Percentiles rank a stretch among this genome's conserved stretches.
These are phyloP conservation scores for Trimorus sp. DNA, from an alignment of 2,888 invertebrate species.

Conservation along the genomic window DNA sequence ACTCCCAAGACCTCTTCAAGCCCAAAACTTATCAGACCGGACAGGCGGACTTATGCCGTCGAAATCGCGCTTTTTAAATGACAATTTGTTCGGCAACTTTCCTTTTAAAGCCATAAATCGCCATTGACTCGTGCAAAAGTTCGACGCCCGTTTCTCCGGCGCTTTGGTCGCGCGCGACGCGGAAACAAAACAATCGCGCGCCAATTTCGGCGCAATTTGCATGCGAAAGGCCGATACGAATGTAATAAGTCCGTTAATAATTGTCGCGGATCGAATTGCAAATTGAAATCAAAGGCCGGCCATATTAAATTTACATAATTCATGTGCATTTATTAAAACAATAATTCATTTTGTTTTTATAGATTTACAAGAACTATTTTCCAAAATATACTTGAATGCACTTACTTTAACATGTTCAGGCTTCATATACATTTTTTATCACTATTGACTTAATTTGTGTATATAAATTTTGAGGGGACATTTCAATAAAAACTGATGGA, in stretches of 20 bases:
- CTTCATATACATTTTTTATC: no score
- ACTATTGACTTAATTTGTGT: no score
- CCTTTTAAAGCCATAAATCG: slow-evolving; percentile 47
- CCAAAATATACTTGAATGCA: no score
- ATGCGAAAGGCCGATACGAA: slow-evolving; percentile 8
- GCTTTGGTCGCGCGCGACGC: not conserved
- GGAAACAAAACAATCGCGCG: slow-evolving; percentile 19
- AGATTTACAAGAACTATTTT: no score
- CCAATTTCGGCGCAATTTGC: slow-evolving; percentile 24
- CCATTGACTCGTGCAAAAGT: slow-evolving; percentile 38
- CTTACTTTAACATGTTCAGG: no score
- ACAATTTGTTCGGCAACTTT: slow-evolving; percentile 47
- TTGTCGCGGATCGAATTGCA: slow-evolving; percentile 4
- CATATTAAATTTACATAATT: slow-evolving; percentile 20
- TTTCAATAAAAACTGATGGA: no score
- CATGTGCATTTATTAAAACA: no score
- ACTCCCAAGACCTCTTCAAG: not conserved
- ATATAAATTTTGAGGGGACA: no score
- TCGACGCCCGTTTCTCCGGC: not conserved
- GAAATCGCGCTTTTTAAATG: slow-evolving; percentile 43
- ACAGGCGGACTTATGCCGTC: slow-evolving; percentile 24
- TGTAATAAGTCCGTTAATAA: slow-evolving; percentile 9
- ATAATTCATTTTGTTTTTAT: no score
- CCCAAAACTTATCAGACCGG: slow-evolving; percentile 24
- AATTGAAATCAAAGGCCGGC: slow-evolving; percentile 15